phyloP scores from a whole-genome alignment of 2,113 vertebrate genomes.

The Ceyx cyanopectus region DNA sequence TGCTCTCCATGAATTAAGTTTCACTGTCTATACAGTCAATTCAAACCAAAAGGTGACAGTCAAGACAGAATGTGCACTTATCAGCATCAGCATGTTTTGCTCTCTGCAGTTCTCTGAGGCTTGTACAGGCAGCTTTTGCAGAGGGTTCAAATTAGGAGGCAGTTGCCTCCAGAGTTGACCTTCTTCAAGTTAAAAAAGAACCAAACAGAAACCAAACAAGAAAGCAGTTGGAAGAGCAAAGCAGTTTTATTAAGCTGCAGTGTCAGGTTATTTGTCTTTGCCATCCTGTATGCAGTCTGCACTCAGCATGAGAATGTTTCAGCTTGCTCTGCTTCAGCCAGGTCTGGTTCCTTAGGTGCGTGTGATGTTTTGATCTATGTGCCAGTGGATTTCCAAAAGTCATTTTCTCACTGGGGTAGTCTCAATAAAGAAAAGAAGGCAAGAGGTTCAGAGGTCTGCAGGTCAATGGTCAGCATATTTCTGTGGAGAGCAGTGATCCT shows the following conservation, averaged over 20 bases:
- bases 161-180: background rate
- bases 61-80: background rate
- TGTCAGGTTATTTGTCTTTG: slow-evolving; percentile 16
- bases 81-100: background rate
- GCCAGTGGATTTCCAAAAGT: background rate
- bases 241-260: background rate
- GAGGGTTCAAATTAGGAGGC: background rate
- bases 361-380: background rate
- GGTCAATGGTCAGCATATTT: background rate
- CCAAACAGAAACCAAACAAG: background rate
- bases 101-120: background rate
- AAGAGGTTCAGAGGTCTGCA: background rate
- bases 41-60: background rate
- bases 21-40: accelerated
- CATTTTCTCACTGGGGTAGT: background rate
- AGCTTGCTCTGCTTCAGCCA: background rate
- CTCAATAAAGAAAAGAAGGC: background rate
- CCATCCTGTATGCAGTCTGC: background rate
- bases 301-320: background rate
- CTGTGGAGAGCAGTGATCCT: background rate
- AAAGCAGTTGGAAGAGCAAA: background rate
- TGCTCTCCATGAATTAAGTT: background rate
- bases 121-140: background rate
- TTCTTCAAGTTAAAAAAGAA: background rate
- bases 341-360: background rate